A percentile compares a stretch with the other conserved stretches of the same genome.
phyloP scores from a whole-genome alignment of 2,888 invertebrate genomes.

The Caenorhabditis macrosperma region DNA sequence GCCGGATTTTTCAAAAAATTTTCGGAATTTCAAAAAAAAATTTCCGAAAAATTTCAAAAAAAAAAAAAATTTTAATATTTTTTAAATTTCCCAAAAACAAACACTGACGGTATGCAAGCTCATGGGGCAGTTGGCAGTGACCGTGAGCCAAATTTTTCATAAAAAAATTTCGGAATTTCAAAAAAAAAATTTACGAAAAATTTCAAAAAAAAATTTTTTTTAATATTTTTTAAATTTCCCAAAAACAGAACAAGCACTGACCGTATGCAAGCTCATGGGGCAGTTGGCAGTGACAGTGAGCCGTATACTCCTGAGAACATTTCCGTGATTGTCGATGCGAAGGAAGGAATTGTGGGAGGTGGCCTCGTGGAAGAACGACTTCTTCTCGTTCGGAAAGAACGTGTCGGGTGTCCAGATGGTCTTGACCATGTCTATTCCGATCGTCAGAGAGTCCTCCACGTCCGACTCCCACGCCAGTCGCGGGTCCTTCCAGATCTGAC shows the following conservation, averaged over 20 bases:
- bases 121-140: slow-evolving; percentile 80
- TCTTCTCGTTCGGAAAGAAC: slow-evolving; percentile 80
- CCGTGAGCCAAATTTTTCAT: slow-evolving; percentile 78
- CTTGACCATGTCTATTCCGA: slow-evolving; percentile 79
- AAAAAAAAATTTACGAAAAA: no score
- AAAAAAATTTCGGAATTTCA: slow-evolving; percentile 79
- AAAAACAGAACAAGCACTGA: slow-evolving; percentile 38
- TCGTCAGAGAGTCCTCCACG: slow-evolving; percentile 62
- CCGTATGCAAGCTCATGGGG: slow-evolving; percentile 79
- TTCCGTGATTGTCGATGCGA: slow-evolving; percentile 79
- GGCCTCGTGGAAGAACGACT: slow-evolving; percentile 80
- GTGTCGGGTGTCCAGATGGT: slow-evolving; percentile 80
- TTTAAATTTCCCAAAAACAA: no score
- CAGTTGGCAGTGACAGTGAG: slow-evolving; percentile 80
- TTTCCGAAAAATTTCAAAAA: no score
- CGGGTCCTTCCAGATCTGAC: slow-evolving; percentile 79
- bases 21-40: no score
- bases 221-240: no score
- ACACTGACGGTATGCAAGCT: slow-evolving; percentile 76
- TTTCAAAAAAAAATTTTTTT: no score
- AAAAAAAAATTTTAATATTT: no score
- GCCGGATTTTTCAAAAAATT: no score
- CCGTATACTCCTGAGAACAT: slow-evolving; percentile 78
- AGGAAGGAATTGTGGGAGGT: slow-evolving; percentile 80
- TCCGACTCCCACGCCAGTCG: slow-evolving; percentile 72